Base-by-base conservation (phyloP, 2,888 invertebrate genomes). In the Leptothorax acervorum region DNA sequence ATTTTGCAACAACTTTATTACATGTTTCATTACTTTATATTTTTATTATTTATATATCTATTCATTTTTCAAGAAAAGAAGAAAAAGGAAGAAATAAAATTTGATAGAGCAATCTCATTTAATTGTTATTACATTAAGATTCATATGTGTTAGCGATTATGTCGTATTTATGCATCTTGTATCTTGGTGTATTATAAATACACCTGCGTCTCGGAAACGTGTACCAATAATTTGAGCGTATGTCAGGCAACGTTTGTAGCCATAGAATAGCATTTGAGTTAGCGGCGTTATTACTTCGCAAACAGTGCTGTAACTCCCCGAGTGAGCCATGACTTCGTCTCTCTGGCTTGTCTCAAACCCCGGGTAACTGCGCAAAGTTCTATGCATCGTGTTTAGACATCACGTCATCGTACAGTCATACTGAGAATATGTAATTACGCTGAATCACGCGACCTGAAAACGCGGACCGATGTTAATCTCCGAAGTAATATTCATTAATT, bases 201-300 rank as follows among this genome's bases (percentile, higher is more conserved):
- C 31, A 57, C 23, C 9, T 66, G 15, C 28, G 45, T 62, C 48
- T 60, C 53, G 31, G 53, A 45, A 70, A 70, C 55, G 31, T 42
- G 71, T 45, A 57, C 23, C 71, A 71, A 78, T 78, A 78, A 78
- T 78, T 78, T 57, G 66, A 28, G 60, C 55, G 45, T 60, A 51
- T 23, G 63, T 62, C 12, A 31, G 45, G 31, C 31, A 70, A 53
- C 71, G 57, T 70, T 78, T 78, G 78, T 45, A 71, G 12, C 78
- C 45, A 45, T 70, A 70, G 78, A 78, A 78, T 78, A 78, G 45
- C 71, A 71, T 78, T 57, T 78, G 78, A 78, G 78, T 78, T 78
- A 78, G 78, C 23, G 60, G 75, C 71, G 87, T 87, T 87, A 87
- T 87, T 87, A 87, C 87, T 87, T 87, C 85, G 87, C 82, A 85